Conservation (phyloP, 2,888 invertebrate species). For the Lamellibrachia satsuma region DNA sequence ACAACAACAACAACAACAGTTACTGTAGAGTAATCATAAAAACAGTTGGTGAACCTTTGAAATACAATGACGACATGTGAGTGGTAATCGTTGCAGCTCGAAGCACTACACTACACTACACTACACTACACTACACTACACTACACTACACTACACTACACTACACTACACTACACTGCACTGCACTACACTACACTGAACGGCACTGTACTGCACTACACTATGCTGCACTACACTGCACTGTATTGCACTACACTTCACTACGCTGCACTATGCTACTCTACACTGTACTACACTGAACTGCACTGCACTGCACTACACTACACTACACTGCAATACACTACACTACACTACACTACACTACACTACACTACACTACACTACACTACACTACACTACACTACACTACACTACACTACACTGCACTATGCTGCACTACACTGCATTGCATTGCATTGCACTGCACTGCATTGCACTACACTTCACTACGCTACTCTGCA, state of each 20-base stretch:
- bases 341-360: slow-evolving; percentile 30
- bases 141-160: slow-evolving; percentile 32
- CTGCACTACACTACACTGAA: background rate
- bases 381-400: slow-evolving; percentile 38
- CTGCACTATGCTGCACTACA: too few relatives aligned
- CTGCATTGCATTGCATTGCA: background rate
- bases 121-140: background rate
- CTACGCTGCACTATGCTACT: background rate
- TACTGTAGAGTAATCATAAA: background rate
- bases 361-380: slow-evolving; percentile 35
- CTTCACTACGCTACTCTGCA: background rate
- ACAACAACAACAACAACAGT: background rate
- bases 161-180: slow-evolving; percentile 27
- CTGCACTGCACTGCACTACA: slow-evolving; percentile 35
- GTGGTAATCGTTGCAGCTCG: background rate
- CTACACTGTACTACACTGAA: slow-evolving; percentile 37
- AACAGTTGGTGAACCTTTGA: background rate
- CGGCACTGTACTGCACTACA: slow-evolving; percentile 32
- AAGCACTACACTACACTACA: background rate
- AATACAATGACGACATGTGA: background rate
- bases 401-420: slow-evolving; percentile 32
- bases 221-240: slow-evolving; percentile 31
- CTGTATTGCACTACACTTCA: slow-evolving; percentile 37
- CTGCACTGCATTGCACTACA: too few relatives aligned
- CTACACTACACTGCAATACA: slow-evolving; percentile 36